Evolutionary conservation across 2,797 vertebrate species (phyloP).

Genomic region (Pipistrellus kuhlii): DNA sequence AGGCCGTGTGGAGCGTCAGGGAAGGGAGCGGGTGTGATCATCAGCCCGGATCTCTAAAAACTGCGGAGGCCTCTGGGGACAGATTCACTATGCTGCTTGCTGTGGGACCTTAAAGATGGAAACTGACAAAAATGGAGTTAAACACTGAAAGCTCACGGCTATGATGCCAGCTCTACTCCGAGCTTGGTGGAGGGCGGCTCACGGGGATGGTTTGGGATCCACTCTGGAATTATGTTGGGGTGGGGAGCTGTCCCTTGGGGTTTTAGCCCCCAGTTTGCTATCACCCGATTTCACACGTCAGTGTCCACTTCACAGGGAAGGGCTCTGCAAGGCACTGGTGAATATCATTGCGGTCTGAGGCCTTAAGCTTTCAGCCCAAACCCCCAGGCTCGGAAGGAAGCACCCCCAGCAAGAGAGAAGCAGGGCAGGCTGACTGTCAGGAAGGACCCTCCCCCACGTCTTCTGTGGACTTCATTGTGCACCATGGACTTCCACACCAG

Average conservation of each 20-base stretch:
- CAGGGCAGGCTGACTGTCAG: not conserved
- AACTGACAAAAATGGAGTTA: constrained; percentile 7
- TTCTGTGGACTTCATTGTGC: not conserved
- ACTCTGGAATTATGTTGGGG: not conserved
- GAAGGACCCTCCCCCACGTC: not conserved
- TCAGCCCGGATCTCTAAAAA: not conserved
- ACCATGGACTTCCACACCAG: not conserved
- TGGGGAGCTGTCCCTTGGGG: not conserved
- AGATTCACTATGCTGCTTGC: not conserved
- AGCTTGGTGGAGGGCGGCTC: not conserved
- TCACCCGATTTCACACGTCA: not conserved
- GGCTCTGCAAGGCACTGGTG: not conserved
- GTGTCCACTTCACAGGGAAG: not conserved
- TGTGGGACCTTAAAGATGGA: not conserved
- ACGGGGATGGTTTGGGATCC: not conserved
- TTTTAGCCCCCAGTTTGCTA: not conserved
- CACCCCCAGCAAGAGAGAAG: not conserved
- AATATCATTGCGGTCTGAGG: too few relatives aligned
- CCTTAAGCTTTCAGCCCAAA: not conserved
- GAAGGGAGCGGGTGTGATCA: not conserved
- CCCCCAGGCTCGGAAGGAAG: not conserved
- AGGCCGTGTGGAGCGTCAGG: not conserved
- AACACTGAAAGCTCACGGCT: not conserved
- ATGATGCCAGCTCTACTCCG: not conserved
- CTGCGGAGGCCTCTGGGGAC: not conserved